Conservation (phyloP, 1,140 invertebrate species). For the Drosophila suzukii region DNA sequence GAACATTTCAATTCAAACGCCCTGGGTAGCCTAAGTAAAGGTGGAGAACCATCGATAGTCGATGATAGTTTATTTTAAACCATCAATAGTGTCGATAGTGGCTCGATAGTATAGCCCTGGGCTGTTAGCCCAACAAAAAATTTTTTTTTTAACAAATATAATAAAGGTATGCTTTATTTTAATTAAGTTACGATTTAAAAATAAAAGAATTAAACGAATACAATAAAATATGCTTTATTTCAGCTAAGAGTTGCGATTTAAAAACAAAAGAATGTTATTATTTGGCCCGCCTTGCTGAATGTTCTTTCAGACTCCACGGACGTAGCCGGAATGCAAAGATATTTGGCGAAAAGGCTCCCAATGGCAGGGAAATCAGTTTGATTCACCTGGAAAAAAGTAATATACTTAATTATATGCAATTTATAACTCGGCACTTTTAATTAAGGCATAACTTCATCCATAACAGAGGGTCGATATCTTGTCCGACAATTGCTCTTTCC, state of each 20-base stretch:
- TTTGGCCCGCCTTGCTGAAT: slow-evolving; percentile 2
- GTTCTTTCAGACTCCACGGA: slow-evolving; percentile 2
- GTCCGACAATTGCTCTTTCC: not conserved
- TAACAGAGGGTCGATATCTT: not conserved
- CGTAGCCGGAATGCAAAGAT: slow-evolving; percentile 1
- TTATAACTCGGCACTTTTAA: not conserved
- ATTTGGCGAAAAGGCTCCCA: slow-evolving; percentile 5
- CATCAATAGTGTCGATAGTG: too few species aligned
- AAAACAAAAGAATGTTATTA: too few species aligned
- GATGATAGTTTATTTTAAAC: too few species aligned
- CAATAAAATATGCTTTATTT: not conserved
- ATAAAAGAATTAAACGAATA: not conserved
- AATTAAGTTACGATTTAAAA: too few species aligned
- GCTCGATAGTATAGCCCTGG: too few species aligned
- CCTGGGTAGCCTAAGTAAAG: too few species aligned
- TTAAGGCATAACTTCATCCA: not conserved
- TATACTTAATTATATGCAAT: slow-evolving; percentile 1
- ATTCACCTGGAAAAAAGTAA: slow-evolving; percentile 1
- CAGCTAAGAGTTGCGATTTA: too few species aligned
- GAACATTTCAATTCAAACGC: too few species aligned
- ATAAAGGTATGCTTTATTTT: too few species aligned
- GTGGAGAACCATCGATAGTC: too few species aligned
- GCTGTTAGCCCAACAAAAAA: too few species aligned
- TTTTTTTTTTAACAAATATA: too few species aligned
- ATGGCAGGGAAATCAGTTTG: not conserved